Evolutionary conservation across 2,888 invertebrate species (phyloP).

Genomic region (Ornithoptera priamus): DNA sequence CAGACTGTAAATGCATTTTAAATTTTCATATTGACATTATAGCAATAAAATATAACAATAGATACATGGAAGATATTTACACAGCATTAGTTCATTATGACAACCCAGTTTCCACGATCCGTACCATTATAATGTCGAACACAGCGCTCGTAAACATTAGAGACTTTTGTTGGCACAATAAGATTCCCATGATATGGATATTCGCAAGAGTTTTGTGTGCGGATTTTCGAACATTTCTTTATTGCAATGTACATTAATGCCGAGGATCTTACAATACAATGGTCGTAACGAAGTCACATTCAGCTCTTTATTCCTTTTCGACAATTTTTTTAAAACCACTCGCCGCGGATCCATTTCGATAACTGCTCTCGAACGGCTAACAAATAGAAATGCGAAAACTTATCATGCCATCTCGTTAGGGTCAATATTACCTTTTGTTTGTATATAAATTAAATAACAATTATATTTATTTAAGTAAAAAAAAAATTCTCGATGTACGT

Average conservation of each 20-base stretch:
- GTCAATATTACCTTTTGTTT: constrained; percentile 2
- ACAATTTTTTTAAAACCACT: constrained; percentile 4
- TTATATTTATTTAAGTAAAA: neutral
- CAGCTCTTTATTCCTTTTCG: constrained; percentile 9
- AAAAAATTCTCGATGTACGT: neutral
- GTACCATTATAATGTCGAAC: constrained; percentile 20
- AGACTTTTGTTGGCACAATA: neutral
- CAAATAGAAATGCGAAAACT: constrained; percentile 1
- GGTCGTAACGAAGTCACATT: constrained; percentile 14
- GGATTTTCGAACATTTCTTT: neutral
- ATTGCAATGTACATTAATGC: neutral
- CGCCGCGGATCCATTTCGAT: constrained; percentile 17
- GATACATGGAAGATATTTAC: constrained; percentile 12
- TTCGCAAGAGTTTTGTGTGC: neutral
- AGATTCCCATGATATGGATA: neutral
- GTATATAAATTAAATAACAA: neutral
- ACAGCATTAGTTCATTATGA: constrained; percentile 20
- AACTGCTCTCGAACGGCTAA: constrained; percentile 3
- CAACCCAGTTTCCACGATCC: constrained; percentile 25
- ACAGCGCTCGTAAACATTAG: neutral
- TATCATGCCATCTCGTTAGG: neutral
- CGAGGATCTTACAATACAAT: neutral
- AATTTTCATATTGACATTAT: neutral
- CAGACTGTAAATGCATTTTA: neutral
- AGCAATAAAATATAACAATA: neutral